Evolutionary conservation across 2,797 vertebrate species (phyloP), one percentile per base, ranked within the genome.

Genomic region (Anguilla megastoma): DNA sequence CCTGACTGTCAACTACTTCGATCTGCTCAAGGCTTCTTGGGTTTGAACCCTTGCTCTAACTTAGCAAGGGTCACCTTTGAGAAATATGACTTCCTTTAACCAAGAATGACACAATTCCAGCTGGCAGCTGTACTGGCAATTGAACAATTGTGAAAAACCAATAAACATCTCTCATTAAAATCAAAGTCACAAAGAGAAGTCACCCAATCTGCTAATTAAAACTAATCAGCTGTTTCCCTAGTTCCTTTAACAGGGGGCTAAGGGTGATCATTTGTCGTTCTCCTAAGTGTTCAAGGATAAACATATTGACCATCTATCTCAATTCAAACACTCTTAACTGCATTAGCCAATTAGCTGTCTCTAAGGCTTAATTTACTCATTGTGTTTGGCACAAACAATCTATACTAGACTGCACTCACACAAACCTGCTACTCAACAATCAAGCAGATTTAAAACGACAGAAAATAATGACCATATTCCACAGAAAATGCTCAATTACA

Each of bases 281-380:
- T 69, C 88, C 88, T 90, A 85, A 91, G 90, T 89, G 79, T 89
- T 86, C 56, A 83, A 76, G 88, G 84, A 86, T 79, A 91, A 91
- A 91, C 91, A 92, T 87, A 86, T 89, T 89, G 90, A 90, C 88
- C 84, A 66, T 89, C 86, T 80, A 88, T 89, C 90, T 90, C 88
- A 88, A 91, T 87, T 87, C 88, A 88, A 90, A 89, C 86, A 74
- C 79, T 87, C 87, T 87, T 90, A 87, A 90, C 84, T 85, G 66
- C 88, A 87, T 91, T 89, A 88, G 90, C 89, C 89, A 91, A 91
- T 91, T 91, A 88, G 89, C 86, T 90, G 80, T 71, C 71, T 71
- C 87, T 33, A n/a, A 76, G 90, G 90, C 88, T 91, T 91, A 85
- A 86, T 88, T 88, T 86, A 85, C 84, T 88, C 87, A 88, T 90